phyloP scores from a whole-genome alignment of 2,113 vertebrate species.

The Petroica traversi region DNA sequence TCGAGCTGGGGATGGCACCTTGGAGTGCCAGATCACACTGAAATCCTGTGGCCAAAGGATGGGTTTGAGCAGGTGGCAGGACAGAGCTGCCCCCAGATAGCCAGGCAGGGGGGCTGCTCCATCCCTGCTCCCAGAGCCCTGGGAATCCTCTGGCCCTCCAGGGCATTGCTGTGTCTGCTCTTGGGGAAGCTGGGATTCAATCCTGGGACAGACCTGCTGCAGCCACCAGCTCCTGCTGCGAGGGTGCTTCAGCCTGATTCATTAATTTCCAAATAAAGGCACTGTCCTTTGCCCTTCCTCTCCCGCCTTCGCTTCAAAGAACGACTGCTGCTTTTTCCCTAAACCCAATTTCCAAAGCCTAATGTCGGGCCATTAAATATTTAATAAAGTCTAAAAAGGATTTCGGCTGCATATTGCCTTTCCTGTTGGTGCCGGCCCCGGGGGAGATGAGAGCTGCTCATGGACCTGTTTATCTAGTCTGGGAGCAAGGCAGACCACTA shows the following conservation, averaged over 20 bases:
- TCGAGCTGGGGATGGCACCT: not conserved
- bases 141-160: not conserved
- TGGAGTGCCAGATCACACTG: rapidly evolving
- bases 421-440: not conserved
- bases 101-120: not conserved
- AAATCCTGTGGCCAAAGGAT: not conserved
- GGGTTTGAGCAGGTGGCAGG: not conserved
- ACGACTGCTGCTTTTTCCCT: not conserved
- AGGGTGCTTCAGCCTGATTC: not conserved
- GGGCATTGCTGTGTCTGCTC: rapidly evolving
- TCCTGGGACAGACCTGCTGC: not conserved
- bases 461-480: conserved; percentile 17
- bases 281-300: not conserved
- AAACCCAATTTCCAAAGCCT: conserved; percentile 2
- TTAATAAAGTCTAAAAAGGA: conserved; percentile 57
- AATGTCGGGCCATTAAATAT: conserved; percentile 33
- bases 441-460: conserved; percentile 21
- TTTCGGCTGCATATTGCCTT: conserved; percentile 46
- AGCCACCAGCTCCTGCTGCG: not conserved
- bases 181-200: not conserved
- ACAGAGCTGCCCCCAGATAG: not conserved
- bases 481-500: not conserved
- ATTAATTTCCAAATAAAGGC: not conserved
- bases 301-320: not conserved
- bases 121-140: not conserved